Base-by-base conservation (phyloP, 2,888 invertebrate genomes). In the Macaria liturata region DNA sequence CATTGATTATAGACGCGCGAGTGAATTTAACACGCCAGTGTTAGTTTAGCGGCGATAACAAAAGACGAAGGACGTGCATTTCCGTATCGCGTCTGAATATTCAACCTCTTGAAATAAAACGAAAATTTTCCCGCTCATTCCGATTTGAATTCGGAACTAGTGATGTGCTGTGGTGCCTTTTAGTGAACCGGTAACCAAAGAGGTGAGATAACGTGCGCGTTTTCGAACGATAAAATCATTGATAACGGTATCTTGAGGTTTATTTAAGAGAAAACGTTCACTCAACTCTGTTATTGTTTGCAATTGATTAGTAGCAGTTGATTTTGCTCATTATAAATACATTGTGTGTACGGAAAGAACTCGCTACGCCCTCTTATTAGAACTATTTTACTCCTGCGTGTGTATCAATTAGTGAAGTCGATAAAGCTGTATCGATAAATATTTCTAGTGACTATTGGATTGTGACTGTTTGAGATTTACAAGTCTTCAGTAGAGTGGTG, bases 41-140 rank as follows among this genome's bases (percentile, higher is more conserved):
- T 84, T 85, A 87, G 86, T 86, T 73, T 75, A 71, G 75, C 74
- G 59, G 76, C 81, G 86, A 85, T 87, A 85, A 86, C 82, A 85
- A 77, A 72, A 75, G 79, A 74, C 69, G 76, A 62, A 78, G 76
- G 84, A 84, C 86, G 86, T 83, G 78, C 74, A 71, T 69, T 70
- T 70, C 52, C 50, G 67, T 65, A 67, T 56, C 56, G 47, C 60
- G 51, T 68, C 65, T 61, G 43, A 56, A 46, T 42, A 42, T 42
- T 5, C n/a, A 42, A 42, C 4, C 9, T 42, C 9, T n/a, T 1
- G 9, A 42, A 42, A 42, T 8, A 42, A 42, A 37, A 37, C 34
- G 34, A 37, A 37, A 37, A 37, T 1, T 37, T 37, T 37, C 34
- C 7, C 4, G 4, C 34, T 3, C 34, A 42, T 42, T 9, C n/a